These are phyloP conservation scores for Xiphorhynchus elegans DNA, from an alignment of 2,113 vertebrate species.

Conservation along the genomic window DNA sequence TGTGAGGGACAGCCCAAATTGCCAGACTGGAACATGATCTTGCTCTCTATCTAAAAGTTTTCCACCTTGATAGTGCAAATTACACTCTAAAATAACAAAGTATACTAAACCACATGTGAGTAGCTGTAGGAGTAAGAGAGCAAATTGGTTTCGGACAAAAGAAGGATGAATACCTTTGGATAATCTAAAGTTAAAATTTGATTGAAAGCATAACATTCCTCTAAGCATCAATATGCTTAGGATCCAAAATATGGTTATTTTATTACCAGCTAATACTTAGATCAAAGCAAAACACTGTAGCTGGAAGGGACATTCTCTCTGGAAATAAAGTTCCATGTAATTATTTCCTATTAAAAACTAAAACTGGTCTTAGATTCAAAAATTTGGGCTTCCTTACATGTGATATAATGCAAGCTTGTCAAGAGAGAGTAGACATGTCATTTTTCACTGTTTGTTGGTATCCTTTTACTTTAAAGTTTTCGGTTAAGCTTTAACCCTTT, in stretches of 20 bases:
- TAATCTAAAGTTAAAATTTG: slow-evolving; percentile 44
- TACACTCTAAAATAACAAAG: slow-evolving; percentile 8
- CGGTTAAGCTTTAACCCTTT: slow-evolving; percentile 41
- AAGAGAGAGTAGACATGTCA: neutral
- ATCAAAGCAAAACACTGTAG: slow-evolving; percentile 55
- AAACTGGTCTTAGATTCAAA: slow-evolving; percentile 35
- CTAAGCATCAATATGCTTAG: slow-evolving; percentile 23
- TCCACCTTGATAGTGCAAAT: neutral
- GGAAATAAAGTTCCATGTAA: slow-evolving; percentile 48
- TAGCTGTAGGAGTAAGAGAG: slow-evolving; percentile 24
- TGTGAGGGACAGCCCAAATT: neutral
- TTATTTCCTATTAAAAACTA: slow-evolving; percentile 52
- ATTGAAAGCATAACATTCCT: slow-evolving; percentile 64
- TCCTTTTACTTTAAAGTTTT: slow-evolving; percentile 45
- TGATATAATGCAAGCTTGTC: slow-evolving; percentile 21
- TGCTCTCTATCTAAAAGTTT: neutral
- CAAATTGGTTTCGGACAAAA: slow-evolving; percentile 58
- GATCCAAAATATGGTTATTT: slow-evolving; percentile 46
- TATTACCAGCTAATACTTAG: slow-evolving; percentile 51
- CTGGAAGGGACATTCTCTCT: slow-evolving; percentile 43
- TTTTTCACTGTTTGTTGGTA: slow-evolving; percentile 50
- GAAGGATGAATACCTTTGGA: slow-evolving; percentile 31
- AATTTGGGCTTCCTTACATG: slow-evolving; percentile 15
- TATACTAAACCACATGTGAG: neutral
- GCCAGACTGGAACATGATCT: neutral